Base-by-base conservation (phyloP, 1,140 invertebrate genomes). In the Drosophila arawakana region DNA sequence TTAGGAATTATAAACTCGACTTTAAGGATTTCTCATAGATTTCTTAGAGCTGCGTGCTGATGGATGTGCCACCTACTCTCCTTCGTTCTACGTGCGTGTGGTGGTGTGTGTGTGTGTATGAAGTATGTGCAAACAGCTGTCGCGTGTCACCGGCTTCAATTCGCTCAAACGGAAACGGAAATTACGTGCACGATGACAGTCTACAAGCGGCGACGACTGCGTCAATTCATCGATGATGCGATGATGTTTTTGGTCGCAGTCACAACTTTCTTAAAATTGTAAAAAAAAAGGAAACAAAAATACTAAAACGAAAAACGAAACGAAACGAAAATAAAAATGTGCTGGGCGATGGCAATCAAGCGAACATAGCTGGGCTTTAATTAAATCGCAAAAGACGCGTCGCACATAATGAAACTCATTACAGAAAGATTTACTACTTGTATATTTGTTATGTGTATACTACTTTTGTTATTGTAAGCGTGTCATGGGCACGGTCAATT, bases 131-230 rank as follows among this genome's bases (percentile, higher is more conserved):
- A 83, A 89, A 88, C 83, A 89, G 81, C 84, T 88, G 83, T 83
- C 84, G 84, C 84, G 77, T 88, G 84, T 88, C 83, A 73, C 73
- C 84, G 84, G 77, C 83, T 86, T 73, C 70, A 84, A 65, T 68
- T 83, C 83, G 84, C 80, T 89, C 76, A 82, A 86, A 86, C 82
- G 80, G 84, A 89, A 88, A 82, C 83, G 83, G 83, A 88, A 88
- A 89, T 88, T 88, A 88, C 83, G 83, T 89, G 83, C 80, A 88
- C 73, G 83, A 72, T 66, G 66, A 54, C 79, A 74, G 80, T 55
- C 73, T 79, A 71, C 78, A 82, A 78, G 67, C 57, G 54, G 80
- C 70, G 18, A 15, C 65, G 41, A 35, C 61, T 46, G 58, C 58
- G 70, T 57, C 84, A 88, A 88, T 88, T 89, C 84, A 88, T 88